Conservation (phyloP, 35 echinoderm and acorn worm species). For the Strongylocentrotus purpuratus region DNA sequence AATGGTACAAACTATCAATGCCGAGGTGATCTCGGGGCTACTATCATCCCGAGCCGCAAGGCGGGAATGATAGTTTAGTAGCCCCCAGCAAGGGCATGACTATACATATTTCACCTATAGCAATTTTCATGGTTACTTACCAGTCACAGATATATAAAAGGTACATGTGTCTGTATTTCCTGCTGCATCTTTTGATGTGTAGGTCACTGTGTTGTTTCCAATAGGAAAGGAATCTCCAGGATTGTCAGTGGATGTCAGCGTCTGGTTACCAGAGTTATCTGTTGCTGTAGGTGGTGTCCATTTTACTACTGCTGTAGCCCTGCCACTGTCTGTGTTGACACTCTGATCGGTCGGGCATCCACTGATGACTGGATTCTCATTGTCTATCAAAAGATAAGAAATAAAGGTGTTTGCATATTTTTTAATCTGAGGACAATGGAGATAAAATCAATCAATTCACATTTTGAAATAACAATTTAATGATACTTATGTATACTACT, state of each 20-base stretch:
- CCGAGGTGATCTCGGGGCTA: too few species aligned
- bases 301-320: not conserved
- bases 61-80: too few species aligned
- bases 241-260: not conserved
- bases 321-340: not conserved
- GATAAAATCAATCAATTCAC: too few species aligned
- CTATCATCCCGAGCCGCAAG: too few species aligned
- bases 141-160: not conserved
- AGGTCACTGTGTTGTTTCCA: too few species aligned
- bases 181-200: too few species aligned
- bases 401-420: not conserved
- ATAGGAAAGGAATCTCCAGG: not conserved
- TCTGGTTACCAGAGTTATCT: not conserved
- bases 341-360: not conserved
- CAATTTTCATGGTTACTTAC: not conserved
- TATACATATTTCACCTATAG: too few species aligned
- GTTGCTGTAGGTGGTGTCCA: not conserved
- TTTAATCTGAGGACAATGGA: not conserved
- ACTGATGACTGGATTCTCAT: constrained; percentile 7
- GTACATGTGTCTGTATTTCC: too few species aligned
- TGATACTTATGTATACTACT: too few species aligned
- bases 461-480: too few species aligned
- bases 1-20: too few species aligned
- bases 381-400: constrained; percentile 18
- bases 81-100: too few species aligned